Evolutionary conservation across 2,113 vertebrate genomes (phyloP).

Genomic region (Ardeotis arabs): DNA sequence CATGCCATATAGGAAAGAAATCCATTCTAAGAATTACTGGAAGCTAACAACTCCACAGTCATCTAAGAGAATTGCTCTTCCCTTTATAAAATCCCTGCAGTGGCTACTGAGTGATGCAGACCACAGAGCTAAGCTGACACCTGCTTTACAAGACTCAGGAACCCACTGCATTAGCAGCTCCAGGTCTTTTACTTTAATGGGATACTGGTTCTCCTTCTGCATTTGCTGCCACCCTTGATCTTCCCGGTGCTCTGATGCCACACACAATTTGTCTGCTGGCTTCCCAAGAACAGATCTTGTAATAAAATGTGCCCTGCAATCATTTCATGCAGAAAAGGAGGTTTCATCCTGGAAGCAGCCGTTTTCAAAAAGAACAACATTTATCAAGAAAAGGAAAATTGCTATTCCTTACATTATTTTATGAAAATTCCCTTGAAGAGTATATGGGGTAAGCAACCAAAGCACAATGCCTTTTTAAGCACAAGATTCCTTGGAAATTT

Average conservation of each 20-base stretch:
- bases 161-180: not conserved
- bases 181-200: not conserved
- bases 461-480: not conserved
- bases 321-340: not conserved
- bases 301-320: not conserved
- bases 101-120: not conserved
- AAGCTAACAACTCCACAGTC: not conserved
- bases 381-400: not conserved
- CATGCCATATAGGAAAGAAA: not conserved
- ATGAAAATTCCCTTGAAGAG: not conserved
- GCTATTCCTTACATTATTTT: not conserved
- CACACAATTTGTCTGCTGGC: not conserved
- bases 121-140: not conserved
- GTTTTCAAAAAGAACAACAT: not conserved
- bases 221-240: conserved; percentile 6
- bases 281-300: not conserved
- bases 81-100: not conserved
- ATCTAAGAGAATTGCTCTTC: not conserved
- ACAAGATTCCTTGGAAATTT: not conserved
- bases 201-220: not conserved
- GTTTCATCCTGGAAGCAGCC: not conserved
- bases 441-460: not conserved
- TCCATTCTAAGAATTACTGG: not conserved
- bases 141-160: not conserved
- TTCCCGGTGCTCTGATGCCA: not conserved